A percentile compares a stretch with the other conserved stretches of the same genome.
phyloP scores from a whole-genome alignment of 2,113 vertebrate species.

The Falcunculus frontatus region DNA sequence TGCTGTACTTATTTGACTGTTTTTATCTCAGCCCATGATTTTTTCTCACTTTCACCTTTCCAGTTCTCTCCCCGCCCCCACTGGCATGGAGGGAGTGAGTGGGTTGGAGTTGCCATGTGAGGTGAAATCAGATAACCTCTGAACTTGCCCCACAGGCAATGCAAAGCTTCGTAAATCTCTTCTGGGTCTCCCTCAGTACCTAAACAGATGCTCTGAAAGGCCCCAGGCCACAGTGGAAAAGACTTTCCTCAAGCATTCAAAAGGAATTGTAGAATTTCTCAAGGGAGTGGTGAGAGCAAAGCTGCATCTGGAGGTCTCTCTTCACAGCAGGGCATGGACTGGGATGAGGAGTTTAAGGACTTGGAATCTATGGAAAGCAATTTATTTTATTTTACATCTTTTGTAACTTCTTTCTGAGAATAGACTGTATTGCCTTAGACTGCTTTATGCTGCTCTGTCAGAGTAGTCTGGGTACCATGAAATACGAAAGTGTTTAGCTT shows the following conservation, averaged over 20 bases:
- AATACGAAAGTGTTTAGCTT: neutral
- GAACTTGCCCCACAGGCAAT: neutral
- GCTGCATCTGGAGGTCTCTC: neutral
- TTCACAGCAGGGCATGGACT: neutral
- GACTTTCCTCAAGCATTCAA: neutral
- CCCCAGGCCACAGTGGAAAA: neutral
- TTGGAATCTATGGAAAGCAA: neutral
- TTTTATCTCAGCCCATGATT: neutral
- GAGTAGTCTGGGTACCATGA: neutral
- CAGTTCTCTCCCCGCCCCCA: fast-evolving
- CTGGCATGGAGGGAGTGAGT: fast-evolving
- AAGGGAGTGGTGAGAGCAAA: neutral
- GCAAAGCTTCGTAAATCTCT: neutral
- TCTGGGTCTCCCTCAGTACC: neutral
- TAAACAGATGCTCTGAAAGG: neutral
- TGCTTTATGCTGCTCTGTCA: neutral
- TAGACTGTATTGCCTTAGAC: neutral
- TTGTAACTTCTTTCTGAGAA: neutral
- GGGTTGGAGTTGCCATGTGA: fast-evolving
- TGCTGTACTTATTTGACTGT: neutral
- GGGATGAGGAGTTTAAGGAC: neutral
- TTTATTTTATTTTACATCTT: neutral
- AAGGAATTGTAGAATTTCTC: neutral
- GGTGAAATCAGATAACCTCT: neutral
- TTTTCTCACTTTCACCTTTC: neutral